phyloP scores from a whole-genome alignment of 2,888 invertebrate species.

The Incurvaria masculella region DNA sequence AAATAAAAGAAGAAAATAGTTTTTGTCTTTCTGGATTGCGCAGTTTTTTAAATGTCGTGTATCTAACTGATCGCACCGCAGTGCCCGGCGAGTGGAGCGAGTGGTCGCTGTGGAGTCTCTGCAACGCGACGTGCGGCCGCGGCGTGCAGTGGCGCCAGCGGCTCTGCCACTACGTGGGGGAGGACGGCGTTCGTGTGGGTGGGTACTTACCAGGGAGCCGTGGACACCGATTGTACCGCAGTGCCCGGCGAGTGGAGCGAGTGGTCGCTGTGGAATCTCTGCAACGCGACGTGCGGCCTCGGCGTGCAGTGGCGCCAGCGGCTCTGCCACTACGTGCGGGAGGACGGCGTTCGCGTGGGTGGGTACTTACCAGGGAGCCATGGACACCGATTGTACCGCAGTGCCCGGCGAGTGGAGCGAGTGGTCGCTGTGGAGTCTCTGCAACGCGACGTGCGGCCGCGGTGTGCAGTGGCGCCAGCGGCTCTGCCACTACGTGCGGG shows the following conservation, averaged over 20 bases:
- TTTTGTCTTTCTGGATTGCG: too few species aligned
- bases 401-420: slow-evolving; percentile 50
- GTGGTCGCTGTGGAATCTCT: slow-evolving; percentile 45
- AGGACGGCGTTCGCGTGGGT: slow-evolving; percentile 30
- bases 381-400: too few species aligned
- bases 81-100: slow-evolving; percentile 50
- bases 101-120: slow-evolving; percentile 45
- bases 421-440: slow-evolving; percentile 45
- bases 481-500: slow-evolving; percentile 31
- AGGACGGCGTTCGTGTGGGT: slow-evolving; percentile 33
- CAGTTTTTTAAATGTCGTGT: neutral
- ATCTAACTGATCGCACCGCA: slow-evolving; percentile 19
- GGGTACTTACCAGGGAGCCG: slow-evolving; percentile 8
- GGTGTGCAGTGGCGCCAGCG: slow-evolving; percentile 37
- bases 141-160: slow-evolving; percentile 36
- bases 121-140: slow-evolving; percentile 45
- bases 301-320: slow-evolving; percentile 37
- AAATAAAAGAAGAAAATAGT: too few species aligned
- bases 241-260: slow-evolving; percentile 50
- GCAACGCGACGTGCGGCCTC: slow-evolving; percentile 45
- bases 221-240: slow-evolving; percentile 19
- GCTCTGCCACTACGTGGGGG: slow-evolving; percentile 35
- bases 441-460: slow-evolving; percentile 45
- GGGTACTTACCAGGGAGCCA: too few species aligned
- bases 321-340: slow-evolving; percentile 35